Evolutionary conservation across 2,113 vertebrate species (phyloP).

Genomic region (Rhombomys opimus): DNA sequence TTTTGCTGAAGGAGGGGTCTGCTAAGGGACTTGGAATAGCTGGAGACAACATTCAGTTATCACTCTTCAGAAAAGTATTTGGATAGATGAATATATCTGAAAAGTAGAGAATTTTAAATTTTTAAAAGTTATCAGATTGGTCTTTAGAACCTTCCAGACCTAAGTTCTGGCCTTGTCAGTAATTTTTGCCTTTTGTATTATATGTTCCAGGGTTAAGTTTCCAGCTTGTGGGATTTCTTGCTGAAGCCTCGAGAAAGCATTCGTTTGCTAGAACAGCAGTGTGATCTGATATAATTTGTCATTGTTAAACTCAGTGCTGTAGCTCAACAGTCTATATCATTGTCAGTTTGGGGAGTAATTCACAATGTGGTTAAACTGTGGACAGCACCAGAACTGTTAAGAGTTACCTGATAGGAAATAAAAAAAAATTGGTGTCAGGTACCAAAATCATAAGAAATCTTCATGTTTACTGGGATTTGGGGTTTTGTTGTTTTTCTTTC

Average conservation of each 20-base stretch:
- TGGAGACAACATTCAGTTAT: neutral
- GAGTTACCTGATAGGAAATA: neutral
- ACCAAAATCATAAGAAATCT: neutral
- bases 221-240: neutral
- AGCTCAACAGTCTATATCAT: neutral
- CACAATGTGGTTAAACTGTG: neutral
- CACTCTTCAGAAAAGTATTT: neutral
- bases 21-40: neutral
- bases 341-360: neutral
- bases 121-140: neutral
- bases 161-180: neutral
- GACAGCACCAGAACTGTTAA: neutral
- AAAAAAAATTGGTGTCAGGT: neutral
- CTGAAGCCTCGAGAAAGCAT: neutral
- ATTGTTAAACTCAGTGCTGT: neutral
- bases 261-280: neutral
- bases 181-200: neutral
- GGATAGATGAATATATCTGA: neutral
- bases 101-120: neutral
- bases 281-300: neutral
- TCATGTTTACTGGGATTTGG: neutral
- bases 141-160: conserved; percentile 17
- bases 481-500: neutral
- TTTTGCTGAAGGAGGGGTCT: neutral
- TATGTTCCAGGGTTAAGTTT: neutral